Base-by-base conservation (phyloP, 2,888 invertebrate species). In the Trachelus stipa region DNA sequence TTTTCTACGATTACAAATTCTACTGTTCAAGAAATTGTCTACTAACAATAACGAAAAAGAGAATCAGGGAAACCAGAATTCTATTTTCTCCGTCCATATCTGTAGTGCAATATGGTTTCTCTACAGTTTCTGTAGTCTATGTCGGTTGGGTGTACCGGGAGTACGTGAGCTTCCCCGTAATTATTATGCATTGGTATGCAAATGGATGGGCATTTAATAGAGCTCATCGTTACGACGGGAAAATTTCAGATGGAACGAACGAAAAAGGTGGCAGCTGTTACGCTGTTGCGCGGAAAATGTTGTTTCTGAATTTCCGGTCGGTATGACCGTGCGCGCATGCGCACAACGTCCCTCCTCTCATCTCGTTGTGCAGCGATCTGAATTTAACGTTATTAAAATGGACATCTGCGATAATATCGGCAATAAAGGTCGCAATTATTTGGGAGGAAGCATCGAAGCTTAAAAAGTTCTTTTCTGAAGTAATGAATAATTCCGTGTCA, bases 161-260 rank as follows among this genome's bases (percentile, higher is more conserved):
- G 71, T 34, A 12, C 12, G 71, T 71, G 77, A 77, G 82, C 76
- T 80, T 78, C 80, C 76, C 76, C 75, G 81, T 88, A 86, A 89
- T 89, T 88, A 89, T 88, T 88, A 88, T 89, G 88, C 88, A 87
- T 89, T 87, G 87, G 86, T 85, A 87, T 88, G 86, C 88, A 88
- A 88, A 88, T 88, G 84, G 84, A 87, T 87, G 84, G 84, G 84
- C 87, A 86, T 87, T 88, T 87, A 87, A 88, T 88, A 83, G 87
- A 75, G 31, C 37, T 56, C 69, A 69, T 11, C 31, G 76, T 40
- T 40, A 33, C 30, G 75, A 80, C 78, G 75, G 23, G 77, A 56
- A 74, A 40, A 73, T 35, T 69, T 77, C 76, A 73, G 74, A 69
- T 75, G 56, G 71, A 34, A 15, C 69, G 71, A 68, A 78, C 69